Base-by-base conservation (phyloP, 1,140 invertebrate genomes). In the Zaprionus capensis region DNA sequence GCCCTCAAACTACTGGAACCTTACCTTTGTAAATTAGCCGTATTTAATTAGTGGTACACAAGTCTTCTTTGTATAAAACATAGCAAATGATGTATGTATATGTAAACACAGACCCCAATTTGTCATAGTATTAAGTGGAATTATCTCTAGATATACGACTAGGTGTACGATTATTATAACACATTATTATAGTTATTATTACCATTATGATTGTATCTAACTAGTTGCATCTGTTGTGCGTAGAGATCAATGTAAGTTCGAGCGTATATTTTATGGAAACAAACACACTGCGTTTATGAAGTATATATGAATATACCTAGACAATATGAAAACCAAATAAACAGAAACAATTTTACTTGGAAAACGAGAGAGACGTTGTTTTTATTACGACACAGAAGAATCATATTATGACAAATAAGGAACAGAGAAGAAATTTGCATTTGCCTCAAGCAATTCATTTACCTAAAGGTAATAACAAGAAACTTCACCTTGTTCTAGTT, bases 221-320 rank as follows among this genome's bases (percentile, higher is more conserved):
- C 67, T 82, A 87, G 83, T 87, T 70, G 83, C 84, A 87, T 76
- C 70, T 87, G 84, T 86, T 86, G 83, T 82, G 77, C 80, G 83
- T 86, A 78, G 69, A 79, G 56, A 69, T 87, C 62, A 76, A 76
- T 79, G 71, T 90, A 87, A 88, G 81, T 90, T 84, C 78, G 62
- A 75, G 75, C 70, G 73, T 87, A 88, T 87, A 87, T 84, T 88
- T 87, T 84, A 84, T 76, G 62, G 65, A 88, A 59, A 78, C 31
- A 64, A 26, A 69, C 71, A 75, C 69, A 72, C 56, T 58, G 49
- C 22, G 31, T 56, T 51, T 75, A 72, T 74, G 57, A 72, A 77
- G 57, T 62, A 80, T 76, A 81, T 58, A 79, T 38, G n/a, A 73
- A 80, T 72, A 79, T 81, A 80, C 63, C 55, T 76, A 62, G 76